Evolutionary conservation across 2,888 invertebrate species (phyloP).

Genomic region (Arge pagana): DNA sequence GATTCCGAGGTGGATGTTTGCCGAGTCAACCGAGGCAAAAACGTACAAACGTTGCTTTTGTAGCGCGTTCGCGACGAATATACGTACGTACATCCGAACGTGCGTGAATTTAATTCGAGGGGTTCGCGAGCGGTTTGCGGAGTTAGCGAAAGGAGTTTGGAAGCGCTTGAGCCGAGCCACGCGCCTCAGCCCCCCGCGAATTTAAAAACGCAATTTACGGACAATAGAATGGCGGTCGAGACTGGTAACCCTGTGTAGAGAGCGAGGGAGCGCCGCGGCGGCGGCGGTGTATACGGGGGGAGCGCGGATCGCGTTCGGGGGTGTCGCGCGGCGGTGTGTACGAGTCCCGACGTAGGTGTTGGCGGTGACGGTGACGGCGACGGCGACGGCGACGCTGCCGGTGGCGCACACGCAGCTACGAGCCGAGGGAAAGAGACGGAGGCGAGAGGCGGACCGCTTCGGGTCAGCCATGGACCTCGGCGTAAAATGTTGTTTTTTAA

Average conservation of each 20-base stretch:
- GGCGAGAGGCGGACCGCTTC: conserved; percentile 21
- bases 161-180: conserved; percentile 38
- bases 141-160: too few species aligned
- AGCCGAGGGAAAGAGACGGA: not conserved
- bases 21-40: too few species aligned
- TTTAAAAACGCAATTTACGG: conserved; percentile 55
- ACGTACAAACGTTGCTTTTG: too few species aligned
- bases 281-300: conserved; percentile 2
- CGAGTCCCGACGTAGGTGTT: too few species aligned
- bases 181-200: conserved; percentile 44
- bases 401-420: too few species aligned
- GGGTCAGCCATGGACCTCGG: conserved; percentile 34
- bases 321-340: conserved; percentile 20
- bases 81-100: not conserved
- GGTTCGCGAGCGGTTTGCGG: too few species aligned
- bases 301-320: conserved; percentile 12
- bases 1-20: too few species aligned
- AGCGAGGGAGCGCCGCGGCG: conserved; percentile 8
- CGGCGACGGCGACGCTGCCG: too few species aligned
- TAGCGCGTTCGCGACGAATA: too few species aligned
- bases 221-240: conserved; percentile 48
- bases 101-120: not conserved
- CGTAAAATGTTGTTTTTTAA: conserved; percentile 58
- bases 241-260: conserved; percentile 40
- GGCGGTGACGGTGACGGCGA: too few species aligned